Base-by-base conservation (phyloP, 2,888 invertebrate species). In the Campoplex nolae region DNA sequence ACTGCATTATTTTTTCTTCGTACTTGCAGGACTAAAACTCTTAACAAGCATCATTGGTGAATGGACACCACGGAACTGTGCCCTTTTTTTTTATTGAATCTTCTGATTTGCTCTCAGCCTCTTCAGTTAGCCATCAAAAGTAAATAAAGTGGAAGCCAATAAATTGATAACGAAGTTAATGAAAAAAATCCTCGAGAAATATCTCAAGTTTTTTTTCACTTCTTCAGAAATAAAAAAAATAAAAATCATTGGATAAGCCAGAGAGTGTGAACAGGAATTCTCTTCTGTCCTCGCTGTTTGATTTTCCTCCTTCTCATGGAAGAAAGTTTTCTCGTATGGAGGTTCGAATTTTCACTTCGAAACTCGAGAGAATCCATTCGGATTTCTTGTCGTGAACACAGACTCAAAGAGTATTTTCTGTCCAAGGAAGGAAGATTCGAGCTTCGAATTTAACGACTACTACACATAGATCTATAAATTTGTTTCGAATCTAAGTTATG, bases 1-100 rank as follows among this genome's bases (percentile, higher is more conserved):
- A 65, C 42, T n/a, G 35, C 35, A 54, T 77, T 28, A 58, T 16
- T 32, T 45, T 45, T 32, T 51, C 8, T 16, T 48, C 28, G 32
- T 45, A 58, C 62, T 51, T 23, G n/a, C 54, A 51, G 48, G 16
- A 28, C 16, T 42, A 42, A 8, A 75, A 76, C 28, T 76, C 35
- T 32, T 68, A 68, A 81, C 65, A 70, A 85, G 65, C 58, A 79
- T 84, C 74, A 84, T 79, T 62, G 75, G 74, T n/a, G 54, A 77
- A 38, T 28, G 54, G 28, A 54, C 54, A 38, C 23, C 77, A 67
- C 23, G 28, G 73, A 23, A 67, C 23, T 56, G 7, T 16, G 13
- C 38, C 38, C 23, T 23, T 23, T 48, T 13, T 28, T 51, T 65
- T 67, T n/a, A 76, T 51, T 51, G 42, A 11, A 42, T 13, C 54